Evolutionary conservation across 2,113 vertebrate genomes (phyloP).

Genomic region (Psilopsiagon aymara): DNA sequence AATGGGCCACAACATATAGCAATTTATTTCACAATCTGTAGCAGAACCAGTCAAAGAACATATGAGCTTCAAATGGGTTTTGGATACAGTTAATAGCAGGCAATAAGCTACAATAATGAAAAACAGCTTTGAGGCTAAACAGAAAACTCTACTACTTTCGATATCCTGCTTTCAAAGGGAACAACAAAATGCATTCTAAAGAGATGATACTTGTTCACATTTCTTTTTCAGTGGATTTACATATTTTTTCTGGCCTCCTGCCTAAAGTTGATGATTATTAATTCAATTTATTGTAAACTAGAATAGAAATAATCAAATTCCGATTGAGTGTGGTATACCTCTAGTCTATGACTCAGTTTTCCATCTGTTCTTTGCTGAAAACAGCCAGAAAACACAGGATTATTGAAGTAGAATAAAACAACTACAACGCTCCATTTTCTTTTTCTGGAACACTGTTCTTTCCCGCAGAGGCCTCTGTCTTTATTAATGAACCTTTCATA

Average conservation of each 20-base stretch:
- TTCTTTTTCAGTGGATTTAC: neutral
- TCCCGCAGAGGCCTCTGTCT: neutral
- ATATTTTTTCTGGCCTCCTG: neutral
- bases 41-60: conserved; percentile 16
- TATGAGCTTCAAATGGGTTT: neutral
- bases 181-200: neutral
- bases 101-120: conserved; percentile 49
- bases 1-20: neutral
- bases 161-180: conserved; percentile 23
- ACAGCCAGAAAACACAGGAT: neutral
- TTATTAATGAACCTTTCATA: neutral
- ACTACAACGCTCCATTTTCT: neutral
- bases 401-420: neutral
- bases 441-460: neutral
- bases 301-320: neutral
- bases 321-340: neutral
- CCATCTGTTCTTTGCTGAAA: conserved; percentile 9
- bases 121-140: conserved; percentile 30
- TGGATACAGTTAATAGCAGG: neutral
- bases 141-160: conserved; percentile 15
- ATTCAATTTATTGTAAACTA: neutral
- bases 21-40: conserved; percentile 22
- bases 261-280: neutral
- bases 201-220: neutral
- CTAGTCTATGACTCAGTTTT: neutral